Evolutionary conservation across 2,113 vertebrate genomes (phyloP).

Genomic region (Callithrix jacchus): DNA sequence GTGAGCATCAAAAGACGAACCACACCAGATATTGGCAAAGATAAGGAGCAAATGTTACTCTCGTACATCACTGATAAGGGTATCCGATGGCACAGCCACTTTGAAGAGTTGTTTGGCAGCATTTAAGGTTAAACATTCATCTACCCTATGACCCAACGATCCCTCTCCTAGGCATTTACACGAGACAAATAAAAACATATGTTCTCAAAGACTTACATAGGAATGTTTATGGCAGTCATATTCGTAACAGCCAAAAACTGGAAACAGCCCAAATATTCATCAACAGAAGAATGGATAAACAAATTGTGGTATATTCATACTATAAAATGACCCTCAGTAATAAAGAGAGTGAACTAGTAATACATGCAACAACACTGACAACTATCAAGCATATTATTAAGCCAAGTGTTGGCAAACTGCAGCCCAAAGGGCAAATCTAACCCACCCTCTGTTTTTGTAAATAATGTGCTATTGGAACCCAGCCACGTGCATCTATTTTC

Average conservation of each 20-base stretch:
- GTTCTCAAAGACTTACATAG: conserved; percentile 11
- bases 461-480: background rate
- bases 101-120: background rate
- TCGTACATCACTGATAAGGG: background rate
- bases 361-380: conserved; percentile 34
- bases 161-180: conserved; percentile 34
- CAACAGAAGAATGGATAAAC: conserved; percentile 29
- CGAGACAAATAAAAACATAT: conserved; percentile 58
- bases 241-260: background rate
- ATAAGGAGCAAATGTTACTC: background rate
- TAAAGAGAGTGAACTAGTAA: conserved; percentile 53
- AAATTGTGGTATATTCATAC: background rate
- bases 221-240: conserved; percentile 20
- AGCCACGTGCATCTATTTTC: background rate
- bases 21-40: background rate
- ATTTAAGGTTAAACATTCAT: conserved; percentile 34
- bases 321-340: conserved; percentile 33
- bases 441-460: conserved; percentile 42
- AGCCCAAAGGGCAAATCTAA: background rate
- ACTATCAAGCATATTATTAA: conserved; percentile 37
- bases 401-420: background rate
- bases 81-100: background rate
- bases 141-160: conserved; percentile 9
- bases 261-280: conserved; percentile 48
- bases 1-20: background rate